A percentile compares a stretch with the other conserved stretches of the same genome.
Evolutionary conservation across 2,888 invertebrate species (phyloP).

Genomic region (Spodoptera exigua): DNA sequence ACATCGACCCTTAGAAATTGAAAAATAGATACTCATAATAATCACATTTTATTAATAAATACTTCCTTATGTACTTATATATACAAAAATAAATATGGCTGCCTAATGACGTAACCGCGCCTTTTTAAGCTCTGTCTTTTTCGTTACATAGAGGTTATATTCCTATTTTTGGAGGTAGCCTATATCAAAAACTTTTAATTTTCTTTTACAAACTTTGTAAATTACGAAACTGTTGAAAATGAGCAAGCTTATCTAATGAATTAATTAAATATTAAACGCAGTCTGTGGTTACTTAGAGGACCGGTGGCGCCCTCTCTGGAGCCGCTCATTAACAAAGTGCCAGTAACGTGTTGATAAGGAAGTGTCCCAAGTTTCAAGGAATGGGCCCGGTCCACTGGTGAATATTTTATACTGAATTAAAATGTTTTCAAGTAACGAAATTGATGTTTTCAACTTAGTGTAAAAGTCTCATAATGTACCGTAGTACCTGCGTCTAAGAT

Average conservation of each 20-base stretch:
- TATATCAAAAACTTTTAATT: neutral
- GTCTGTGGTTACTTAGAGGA: slow-evolving; percentile 8
- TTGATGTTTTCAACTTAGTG: slow-evolving; percentile 8
- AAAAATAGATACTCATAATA: too few species aligned
- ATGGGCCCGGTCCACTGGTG: slow-evolving; percentile 26
- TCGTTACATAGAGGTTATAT: too few species aligned
- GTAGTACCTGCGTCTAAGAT: too few species aligned
- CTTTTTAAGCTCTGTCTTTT: too few species aligned
- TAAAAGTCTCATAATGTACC: neutral
- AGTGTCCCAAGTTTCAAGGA: slow-evolving; percentile 24
- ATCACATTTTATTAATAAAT: too few species aligned
- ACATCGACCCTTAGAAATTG: too few species aligned
- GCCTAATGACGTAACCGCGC: too few species aligned
- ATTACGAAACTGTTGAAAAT: slow-evolving; percentile 15
- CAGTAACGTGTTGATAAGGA: slow-evolving; percentile 35
- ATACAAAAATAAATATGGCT: too few species aligned
- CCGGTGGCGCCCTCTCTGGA: slow-evolving; percentile 44
- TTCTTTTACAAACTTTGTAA: neutral
- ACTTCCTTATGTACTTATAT: too few species aligned
- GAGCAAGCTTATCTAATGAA: slow-evolving; percentile 51
- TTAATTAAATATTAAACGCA: slow-evolving; percentile 50
- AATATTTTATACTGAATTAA: slow-evolving; percentile 44
- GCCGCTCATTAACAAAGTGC: slow-evolving; percentile 33
- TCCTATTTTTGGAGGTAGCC: too few species aligned
- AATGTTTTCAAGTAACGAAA: slow-evolving; percentile 21